Conservation (phyloP, 2,113 vertebrate species). For the Syngnathoides biaculeatus region DNA sequence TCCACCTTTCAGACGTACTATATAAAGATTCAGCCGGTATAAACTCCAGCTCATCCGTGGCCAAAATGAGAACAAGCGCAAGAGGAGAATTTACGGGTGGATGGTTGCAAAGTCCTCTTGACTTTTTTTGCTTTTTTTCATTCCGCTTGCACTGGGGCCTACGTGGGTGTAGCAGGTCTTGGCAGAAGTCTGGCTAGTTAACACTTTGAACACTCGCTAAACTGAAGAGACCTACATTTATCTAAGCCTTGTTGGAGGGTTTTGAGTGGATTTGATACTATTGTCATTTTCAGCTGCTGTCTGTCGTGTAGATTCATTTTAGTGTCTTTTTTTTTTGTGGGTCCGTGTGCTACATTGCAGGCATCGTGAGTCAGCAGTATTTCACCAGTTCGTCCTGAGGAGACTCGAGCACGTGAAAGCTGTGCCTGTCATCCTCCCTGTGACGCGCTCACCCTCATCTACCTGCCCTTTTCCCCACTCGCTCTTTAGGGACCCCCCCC, state of each 20-base stretch:
- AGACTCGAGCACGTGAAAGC: conserved; percentile 36
- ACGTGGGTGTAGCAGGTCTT: not conserved
- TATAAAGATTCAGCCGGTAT: no score
- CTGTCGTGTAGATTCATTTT: not conserved
- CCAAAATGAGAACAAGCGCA: no score
- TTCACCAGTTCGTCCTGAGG: conserved; percentile 45
- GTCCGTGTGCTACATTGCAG: conserved; percentile 32
- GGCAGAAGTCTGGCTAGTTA: not conserved
- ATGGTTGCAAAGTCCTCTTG: not conserved
- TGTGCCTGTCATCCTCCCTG: conserved; percentile 43
- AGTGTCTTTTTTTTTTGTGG: conserved; percentile 6
- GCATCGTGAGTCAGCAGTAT: conserved; percentile 71
- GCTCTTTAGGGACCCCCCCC: not conserved
- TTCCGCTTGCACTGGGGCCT: not conserved
- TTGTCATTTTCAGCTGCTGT: not conserved
- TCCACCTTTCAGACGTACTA: no score
- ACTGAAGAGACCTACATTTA: not conserved
- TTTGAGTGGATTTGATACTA: not conserved
- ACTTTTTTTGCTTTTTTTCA: not conserved
- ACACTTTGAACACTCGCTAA: not conserved
- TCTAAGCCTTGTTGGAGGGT: not conserved
- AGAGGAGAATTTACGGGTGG: not conserved
- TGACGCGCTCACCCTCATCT: conserved; percentile 18
- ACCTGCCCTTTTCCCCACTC: conserved; percentile 15
- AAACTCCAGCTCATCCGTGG: no score